Evolutionary conservation across 2,797 vertebrate genomes (phyloP).

Genomic region (Neostethus bicornis): DNA sequence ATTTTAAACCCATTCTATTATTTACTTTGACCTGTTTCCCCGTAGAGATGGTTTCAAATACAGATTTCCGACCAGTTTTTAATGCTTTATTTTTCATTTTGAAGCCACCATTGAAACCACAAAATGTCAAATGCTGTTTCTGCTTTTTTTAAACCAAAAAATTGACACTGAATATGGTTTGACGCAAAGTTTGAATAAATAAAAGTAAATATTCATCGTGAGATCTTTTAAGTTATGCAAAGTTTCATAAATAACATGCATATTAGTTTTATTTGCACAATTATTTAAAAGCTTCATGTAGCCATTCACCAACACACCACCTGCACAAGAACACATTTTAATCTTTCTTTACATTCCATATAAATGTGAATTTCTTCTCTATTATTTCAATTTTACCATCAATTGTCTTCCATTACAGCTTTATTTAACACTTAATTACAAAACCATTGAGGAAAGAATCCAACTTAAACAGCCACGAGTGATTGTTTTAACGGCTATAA

Average conservation of each 20-base stretch:
- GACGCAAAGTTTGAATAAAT: background rate
- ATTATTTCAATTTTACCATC: conserved; percentile 45
- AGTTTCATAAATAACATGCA: conserved; percentile 12
- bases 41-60: conserved; percentile 39
- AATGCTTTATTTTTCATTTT: background rate
- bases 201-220: background rate
- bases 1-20: conserved; percentile 31
- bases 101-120: conserved; percentile 11
- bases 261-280: no score
- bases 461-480: conserved; percentile 37
- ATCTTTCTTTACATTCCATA: conserved; percentile 21
- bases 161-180: background rate
- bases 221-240: conserved; percentile 2
- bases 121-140: conserved; percentile 17
- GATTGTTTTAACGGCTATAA: conserved; percentile 36
- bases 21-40: conserved; percentile 42
- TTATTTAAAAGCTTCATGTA: no score
- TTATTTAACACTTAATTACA: conserved; percentile 66
- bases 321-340: conserved; percentile 10
- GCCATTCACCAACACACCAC: no score
- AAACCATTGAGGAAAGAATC: conserved; percentile 49
- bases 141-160: background rate
- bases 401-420: conserved; percentile 53
- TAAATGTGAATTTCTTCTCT: conserved; percentile 25
- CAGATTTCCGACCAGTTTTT: conserved; percentile 32